Evolutionary conservation across 1,140 invertebrate genomes (phyloP), one percentile per base, ranked within the genome.

Genomic region (Pseudomyrmex gracilis): DNA sequence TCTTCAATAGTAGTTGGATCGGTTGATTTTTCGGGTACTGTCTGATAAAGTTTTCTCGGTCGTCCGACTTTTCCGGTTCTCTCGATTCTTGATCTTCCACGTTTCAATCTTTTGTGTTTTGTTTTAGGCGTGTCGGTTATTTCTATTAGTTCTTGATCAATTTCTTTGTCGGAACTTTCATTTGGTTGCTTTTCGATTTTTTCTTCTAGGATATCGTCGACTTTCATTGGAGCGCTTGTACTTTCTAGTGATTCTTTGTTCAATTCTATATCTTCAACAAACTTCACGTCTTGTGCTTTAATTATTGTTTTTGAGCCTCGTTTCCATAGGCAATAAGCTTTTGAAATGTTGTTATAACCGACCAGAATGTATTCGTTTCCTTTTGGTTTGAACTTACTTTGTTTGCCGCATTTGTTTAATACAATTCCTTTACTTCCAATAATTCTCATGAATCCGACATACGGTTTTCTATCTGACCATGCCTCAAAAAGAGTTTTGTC

Each of bases 1-100:
- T 47, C 13, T 17, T 66, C 8, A 15, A 90, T 82, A 22, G 80
- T 64, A 76, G 92, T 93, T 13, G 91, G n/a, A n/a, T n/a, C n/a
- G n/a, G n/a, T n/a, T n/a, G n/a, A n/a, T n/a, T n/a, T 89, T 45
- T 91, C 87, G 63, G 93, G 93, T 3, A 93, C 90, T 91, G 22
- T 87, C 91, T 12, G 78, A 78, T 3, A 93, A 90, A 1, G 88
- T 2, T 61, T 90, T 53, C 15, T 63, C 92, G 12, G 45, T 9
- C 34, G 12, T 64, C 34, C n/a, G n/a, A n/a, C n/a, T n/a, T n/a
- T n/a, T n/a, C n/a, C n/a, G n/a, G n/a, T n/a, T n/a, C n/a, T n/a
- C n/a, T n/a, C n/a, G n/a, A n/a, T n/a, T n/a, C n/a, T n/a, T 4
- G 1, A 57, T 47, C 1, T 9, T 17, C 1, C 67, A 53, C 12